A percentile compares a stretch with the other conserved stretches of the same genome.
These are phyloP conservation scores for Ichneumon xanthorius DNA, from an alignment of 2,888 invertebrate genomes.

Conservation along the genomic window DNA sequence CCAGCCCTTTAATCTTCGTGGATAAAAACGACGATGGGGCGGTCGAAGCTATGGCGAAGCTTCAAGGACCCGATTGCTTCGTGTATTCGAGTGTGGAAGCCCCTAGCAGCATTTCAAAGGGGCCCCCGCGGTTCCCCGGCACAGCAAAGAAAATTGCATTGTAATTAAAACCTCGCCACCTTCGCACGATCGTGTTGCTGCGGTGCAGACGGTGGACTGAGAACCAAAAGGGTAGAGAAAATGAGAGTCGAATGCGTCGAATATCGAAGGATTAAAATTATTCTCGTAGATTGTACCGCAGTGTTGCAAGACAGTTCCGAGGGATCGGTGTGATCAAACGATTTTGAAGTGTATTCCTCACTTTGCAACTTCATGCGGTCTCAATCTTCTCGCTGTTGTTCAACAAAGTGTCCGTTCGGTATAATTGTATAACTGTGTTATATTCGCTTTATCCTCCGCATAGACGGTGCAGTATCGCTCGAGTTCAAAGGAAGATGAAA, in stretches of 20 bases:
- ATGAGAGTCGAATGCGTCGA: slow-evolving; percentile 63
- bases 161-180: slow-evolving; percentile 82
- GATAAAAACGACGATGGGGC: slow-evolving; percentile 80
- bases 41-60: slow-evolving; percentile 52
- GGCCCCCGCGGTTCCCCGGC: slow-evolving; percentile 63
- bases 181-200: slow-evolving; percentile 64
- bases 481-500: slow-evolving; percentile 48
- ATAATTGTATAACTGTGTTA: slow-evolving; percentile 49
- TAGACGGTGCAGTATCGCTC: slow-evolving; percentile 26
- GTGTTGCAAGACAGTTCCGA: slow-evolving; percentile 22
- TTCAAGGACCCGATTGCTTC: slow-evolving; percentile 82
- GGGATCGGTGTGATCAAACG: slow-evolving; percentile 56
- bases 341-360: slow-evolving; percentile 46
- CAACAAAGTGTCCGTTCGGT: slow-evolving; percentile 47
- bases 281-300: slow-evolving; percentile 18
- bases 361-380: slow-evolving; percentile 22
- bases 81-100: slow-evolving; percentile 81
- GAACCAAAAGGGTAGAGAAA: slow-evolving; percentile 53
- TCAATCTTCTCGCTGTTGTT: slow-evolving; percentile 10
- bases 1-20: slow-evolving; percentile 83
- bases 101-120: slow-evolving; percentile 83
- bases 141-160: slow-evolving; percentile 83
- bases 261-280: slow-evolving; percentile 61
- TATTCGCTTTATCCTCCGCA: slow-evolving; percentile 40
- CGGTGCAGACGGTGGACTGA: slow-evolving; percentile 31